These are phyloP conservation scores for Diarsia dahlii DNA, from an alignment of 2,888 invertebrate genomes.

Conservation along the genomic window DNA sequence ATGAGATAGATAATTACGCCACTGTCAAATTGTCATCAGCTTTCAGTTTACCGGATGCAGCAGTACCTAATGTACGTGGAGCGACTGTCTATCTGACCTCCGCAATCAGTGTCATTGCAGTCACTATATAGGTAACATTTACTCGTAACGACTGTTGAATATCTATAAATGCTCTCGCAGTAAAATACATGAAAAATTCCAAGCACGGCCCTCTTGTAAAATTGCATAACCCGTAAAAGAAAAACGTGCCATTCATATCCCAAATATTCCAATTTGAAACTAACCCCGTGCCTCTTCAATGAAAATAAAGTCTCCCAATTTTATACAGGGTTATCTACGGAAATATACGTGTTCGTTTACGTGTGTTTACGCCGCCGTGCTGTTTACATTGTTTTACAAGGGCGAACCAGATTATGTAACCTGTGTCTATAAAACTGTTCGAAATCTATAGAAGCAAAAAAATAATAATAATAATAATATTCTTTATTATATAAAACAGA, in stretches of 20 bases:
- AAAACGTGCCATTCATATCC: conserved; percentile 19
- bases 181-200: conserved; percentile 1
- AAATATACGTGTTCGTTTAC: conserved; percentile 12
- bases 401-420: neutral
- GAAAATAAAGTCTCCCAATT: conserved; percentile 44
- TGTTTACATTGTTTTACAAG: neutral
- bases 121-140: too few species aligned
- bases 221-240: conserved; percentile 25
- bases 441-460: neutral
- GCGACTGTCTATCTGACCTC: too few species aligned
- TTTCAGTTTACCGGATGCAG: too few species aligned
- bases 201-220: conserved; percentile 25
- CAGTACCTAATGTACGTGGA: too few species aligned
- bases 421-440: neutral
- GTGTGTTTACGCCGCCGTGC: neutral
- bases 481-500: too few species aligned
- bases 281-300: conserved; percentile 27
- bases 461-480: too few species aligned
- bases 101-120: too few species aligned
- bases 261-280: conserved; percentile 40
- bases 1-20: too few species aligned
- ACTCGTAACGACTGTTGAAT: neutral
- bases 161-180: neutral
- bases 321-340: conserved; percentile 4
- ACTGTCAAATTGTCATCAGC: too few species aligned